Base-by-base conservation (phyloP, 2,113 vertebrate species). In the Litocranius walleri region DNA sequence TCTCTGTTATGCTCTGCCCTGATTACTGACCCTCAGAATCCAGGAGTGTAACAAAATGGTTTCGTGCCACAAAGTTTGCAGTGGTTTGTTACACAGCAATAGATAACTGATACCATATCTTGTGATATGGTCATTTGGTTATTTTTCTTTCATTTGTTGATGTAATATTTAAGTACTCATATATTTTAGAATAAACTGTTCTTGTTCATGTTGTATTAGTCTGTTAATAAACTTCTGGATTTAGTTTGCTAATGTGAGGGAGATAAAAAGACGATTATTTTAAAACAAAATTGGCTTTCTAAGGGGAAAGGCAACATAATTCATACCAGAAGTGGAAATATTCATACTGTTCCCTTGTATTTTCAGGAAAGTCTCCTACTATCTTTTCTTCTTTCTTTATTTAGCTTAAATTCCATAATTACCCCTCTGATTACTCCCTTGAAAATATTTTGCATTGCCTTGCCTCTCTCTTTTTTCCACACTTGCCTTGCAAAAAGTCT, bases 181-280 rank as follows among this genome's bases (percentile, higher is more conserved):
- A 14, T 74, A 50, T 50, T 82, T 29, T 74, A 50, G 71, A 95
- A 90, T 80, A 89, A 67, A 85, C 9, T 67, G 50, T 81, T n/a
- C 30, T 92, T 89, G 77, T 30, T 88, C 59, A 52, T 27, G 19
- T 50, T 77, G 30, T 80, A 61, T 86, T 54, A 52, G 52, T 74
- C 9, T 82, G 16, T 61, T 90, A 40, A 64, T 54, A 80, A 91
- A 67, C 30, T 71, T 67, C 40, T 27, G 13, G 57, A 13, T 40
- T 95, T 71, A 30, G 83, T 84, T 90, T 84, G 11, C 30, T 95
- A 91, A 93, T 81, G 59, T 88, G 30, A 80, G 61, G 27, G 36
- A 81, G 64, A 91, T 61, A 15, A 90, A 48, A 54, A 83, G 84
- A 92, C 56, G 85, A 93, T 87, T 93, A 71, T 84, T 91, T 93